phyloP scores from a whole-genome alignment of 2,888 invertebrate species.

The Timandra comae region DNA sequence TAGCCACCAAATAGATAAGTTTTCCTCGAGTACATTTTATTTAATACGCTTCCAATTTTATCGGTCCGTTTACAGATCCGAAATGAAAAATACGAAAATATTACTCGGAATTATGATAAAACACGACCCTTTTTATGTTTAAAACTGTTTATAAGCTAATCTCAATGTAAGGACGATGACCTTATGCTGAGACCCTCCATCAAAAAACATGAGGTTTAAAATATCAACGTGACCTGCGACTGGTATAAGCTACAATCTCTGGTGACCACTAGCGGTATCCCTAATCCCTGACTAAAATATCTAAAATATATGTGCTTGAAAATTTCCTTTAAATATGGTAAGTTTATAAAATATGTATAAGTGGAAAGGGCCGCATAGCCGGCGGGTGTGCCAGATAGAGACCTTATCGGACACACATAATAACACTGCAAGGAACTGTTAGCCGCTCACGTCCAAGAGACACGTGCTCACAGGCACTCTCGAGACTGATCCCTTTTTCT shows the following conservation, averaged over 20 bases:
- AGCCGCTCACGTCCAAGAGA: slow-evolving; percentile 52
- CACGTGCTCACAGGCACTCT: slow-evolving; percentile 64
- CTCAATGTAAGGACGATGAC: no score
- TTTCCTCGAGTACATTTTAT: no score
- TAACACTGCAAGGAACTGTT: slow-evolving; percentile 60
- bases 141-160: no score
- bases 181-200: no score
- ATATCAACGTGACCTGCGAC: slow-evolving; percentile 14
- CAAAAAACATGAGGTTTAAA: slow-evolving; percentile 6
- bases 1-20: no score
- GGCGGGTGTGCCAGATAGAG: slow-evolving; percentile 49
- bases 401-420: slow-evolving; percentile 55
- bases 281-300: slow-evolving; percentile 22
- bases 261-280: slow-evolving; percentile 20
- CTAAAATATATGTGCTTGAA: slow-evolving; percentile 12
- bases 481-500: slow-evolving; percentile 68
- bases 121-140: no score
- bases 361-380: slow-evolving; percentile 34
- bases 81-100: no score
- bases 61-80: no score
- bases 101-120: no score
- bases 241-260: slow-evolving; percentile 19
- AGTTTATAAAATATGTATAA: slow-evolving; percentile 7
- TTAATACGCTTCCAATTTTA: no score
- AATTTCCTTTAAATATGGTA: slow-evolving; percentile 7